Conservation (phyloP, 1,140 invertebrate species). For the Diprion similis region DNA sequence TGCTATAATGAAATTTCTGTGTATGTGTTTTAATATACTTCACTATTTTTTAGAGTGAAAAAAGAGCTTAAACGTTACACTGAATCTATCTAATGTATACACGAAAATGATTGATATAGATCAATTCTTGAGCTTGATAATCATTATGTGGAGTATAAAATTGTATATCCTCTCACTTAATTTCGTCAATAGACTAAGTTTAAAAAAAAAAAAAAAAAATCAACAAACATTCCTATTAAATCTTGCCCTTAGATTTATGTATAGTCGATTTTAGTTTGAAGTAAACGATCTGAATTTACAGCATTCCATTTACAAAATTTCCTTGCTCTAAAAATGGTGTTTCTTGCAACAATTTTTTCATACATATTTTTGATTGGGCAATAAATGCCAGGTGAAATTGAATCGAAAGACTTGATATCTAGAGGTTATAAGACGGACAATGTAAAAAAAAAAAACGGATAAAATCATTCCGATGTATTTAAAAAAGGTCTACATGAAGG, state of each 20-base stretch:
- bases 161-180: background rate
- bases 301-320: background rate
- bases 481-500: background rate
- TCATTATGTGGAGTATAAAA: background rate
- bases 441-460: background rate
- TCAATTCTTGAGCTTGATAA: background rate
- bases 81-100: too few species aligned
- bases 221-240: background rate
- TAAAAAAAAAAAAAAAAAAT: background rate
- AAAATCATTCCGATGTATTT: background rate
- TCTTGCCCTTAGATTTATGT: background rate
- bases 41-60: too few species aligned
- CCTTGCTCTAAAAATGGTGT: background rate
- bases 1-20: too few species aligned
- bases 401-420: background rate
- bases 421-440: background rate
- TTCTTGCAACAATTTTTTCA: too few species aligned
- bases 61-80: too few species aligned
- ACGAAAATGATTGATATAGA: too few species aligned
- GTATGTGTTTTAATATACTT: too few species aligned
- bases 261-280: constrained; percentile 1
- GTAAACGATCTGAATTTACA: background rate
- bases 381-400: too few species aligned
- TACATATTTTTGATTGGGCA: too few species aligned
- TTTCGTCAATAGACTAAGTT: background rate